Conservation (phyloP, 2,797 vertebrate species). For the Lacerta bilineata region DNA sequence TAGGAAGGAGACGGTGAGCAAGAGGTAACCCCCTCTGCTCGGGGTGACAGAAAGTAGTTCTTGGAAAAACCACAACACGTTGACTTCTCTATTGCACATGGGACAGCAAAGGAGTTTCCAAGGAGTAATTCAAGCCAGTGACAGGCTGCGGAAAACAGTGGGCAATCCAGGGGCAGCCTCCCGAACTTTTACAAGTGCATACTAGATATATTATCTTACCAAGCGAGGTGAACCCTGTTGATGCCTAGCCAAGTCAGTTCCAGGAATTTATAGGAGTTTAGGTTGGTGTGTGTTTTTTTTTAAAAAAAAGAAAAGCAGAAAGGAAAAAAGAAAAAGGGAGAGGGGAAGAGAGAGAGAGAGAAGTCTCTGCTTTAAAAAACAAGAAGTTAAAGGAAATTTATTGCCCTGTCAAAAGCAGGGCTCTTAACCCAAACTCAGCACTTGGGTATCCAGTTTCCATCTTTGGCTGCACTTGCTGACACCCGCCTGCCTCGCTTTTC, state of each 20-base stretch:
- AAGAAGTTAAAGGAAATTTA: not conserved
- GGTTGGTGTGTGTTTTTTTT: not conserved
- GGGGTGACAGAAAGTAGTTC: not conserved
- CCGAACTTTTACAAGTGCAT: not conserved
- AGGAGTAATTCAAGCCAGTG: not conserved
- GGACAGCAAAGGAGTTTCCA: not conserved
- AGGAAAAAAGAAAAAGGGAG: not conserved
- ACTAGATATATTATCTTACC: not conserved
- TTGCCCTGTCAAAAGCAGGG: rapidly evolving
- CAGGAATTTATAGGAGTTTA: not conserved
- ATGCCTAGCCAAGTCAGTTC: not conserved
- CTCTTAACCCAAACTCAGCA: rapidly evolving
- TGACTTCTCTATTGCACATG: not conserved
- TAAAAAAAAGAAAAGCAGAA: too few species aligned
- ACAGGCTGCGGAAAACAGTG: not conserved
- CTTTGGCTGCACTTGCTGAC: not conserved
- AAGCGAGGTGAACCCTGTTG: not conserved
- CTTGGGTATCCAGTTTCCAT: not conserved
- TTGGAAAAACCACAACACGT: not conserved
- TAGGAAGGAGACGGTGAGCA: not conserved
- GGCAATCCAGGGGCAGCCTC: not conserved
- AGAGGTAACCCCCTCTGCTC: not conserved
- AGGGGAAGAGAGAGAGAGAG: not conserved
- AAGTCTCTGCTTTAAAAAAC: not conserved
- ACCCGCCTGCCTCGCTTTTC: not conserved